Evolutionary conservation across 2,797 vertebrate species (phyloP), one percentile per base, ranked within the genome.

Genomic region (Lerista edwardsae): DNA sequence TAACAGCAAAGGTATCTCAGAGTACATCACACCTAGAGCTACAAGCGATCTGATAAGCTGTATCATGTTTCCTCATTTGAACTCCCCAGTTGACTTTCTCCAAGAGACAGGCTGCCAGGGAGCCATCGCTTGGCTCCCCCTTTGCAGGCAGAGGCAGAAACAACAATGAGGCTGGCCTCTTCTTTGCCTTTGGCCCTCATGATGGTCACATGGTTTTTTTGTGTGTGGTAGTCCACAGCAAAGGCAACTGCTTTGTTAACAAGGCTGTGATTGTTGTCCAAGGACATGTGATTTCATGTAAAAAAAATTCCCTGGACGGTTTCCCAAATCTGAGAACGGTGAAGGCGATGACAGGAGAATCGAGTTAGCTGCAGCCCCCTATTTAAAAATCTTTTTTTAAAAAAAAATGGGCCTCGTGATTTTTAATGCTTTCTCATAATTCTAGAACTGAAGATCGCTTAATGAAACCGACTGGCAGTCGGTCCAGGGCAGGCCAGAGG

Each of bases 61-160:
- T 86, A 84, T 78, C 44, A 0, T 1, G 21, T 92, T 93, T 89
- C 88, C 84, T 73, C 34, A 11, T 71, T 83, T 87, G 82, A 93
- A 65, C n/a, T 39, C 55, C 67, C 41, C 47, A 80, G 29, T 17
- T 39, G 51, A 61, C 31, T 41, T 34, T 75, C 78, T 65, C 39
- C 68, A 29, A 64, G 0, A 0, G 21, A n/a, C 77, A 91, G 84
- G 67, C 25, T 0, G 1, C 23, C 0, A 2, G 27, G 47, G 0
- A 2, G 55, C 0, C 0, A 62, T 73, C 25, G 2, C 44, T n/a
- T 71, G 23, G 51, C 15, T 61, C 15, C 76, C 89, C n/a, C 19
- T 84, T 21, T 64, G 55, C 73, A 76, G 29, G 65, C 76, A 61
- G 86, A 87, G 75, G 79, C 44, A 11, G 3, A 57, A 90, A n/a